Percentiles rank a stretch among this genome's conserved stretches.
phyloP scores from a whole-genome alignment of 2,888 invertebrate species.

The Morpho achilles region DNA sequence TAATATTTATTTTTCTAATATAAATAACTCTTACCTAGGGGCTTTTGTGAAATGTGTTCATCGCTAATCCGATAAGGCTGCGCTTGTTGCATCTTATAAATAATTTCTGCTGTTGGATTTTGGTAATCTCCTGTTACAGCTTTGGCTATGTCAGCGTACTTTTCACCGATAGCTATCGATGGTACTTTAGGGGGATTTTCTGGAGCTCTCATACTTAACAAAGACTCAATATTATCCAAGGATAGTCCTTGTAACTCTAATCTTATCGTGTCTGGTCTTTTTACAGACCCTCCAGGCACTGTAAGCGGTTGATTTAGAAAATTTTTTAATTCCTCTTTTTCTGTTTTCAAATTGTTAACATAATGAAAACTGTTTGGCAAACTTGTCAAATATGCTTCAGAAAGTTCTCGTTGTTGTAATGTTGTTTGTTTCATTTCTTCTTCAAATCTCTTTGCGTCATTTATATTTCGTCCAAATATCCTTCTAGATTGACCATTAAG shows the following conservation, averaged over 20 bases:
- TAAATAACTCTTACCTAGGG: too few species aligned
- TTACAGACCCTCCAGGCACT: neutral
- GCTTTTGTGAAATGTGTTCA: neutral
- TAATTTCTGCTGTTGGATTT: constrained; percentile 20
- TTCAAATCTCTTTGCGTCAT: too few species aligned
- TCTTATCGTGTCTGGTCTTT: constrained; percentile 1
- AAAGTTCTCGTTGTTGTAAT: neutral
- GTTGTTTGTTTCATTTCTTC: neutral
- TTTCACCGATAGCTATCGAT: neutral
- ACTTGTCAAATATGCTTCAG: neutral
- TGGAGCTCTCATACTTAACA: constrained; percentile 1
- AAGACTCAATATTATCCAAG: constrained; percentile 12
- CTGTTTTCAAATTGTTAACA: neutral
- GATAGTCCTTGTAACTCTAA: constrained; percentile 15
- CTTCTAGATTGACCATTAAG: neutral
- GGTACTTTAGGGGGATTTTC: neutral
- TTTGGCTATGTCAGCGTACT: too few species aligned
- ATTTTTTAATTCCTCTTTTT: neutral
- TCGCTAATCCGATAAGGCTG: constrained; percentile 13
- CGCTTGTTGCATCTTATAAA: constrained; percentile 17
- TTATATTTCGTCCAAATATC: too few species aligned
- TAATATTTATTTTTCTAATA: too few species aligned
- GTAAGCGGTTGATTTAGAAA: neutral
- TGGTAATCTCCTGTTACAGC: constrained; percentile 1
- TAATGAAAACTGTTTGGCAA: neutral